Base-by-base conservation (phyloP, 1,140 invertebrate species). In the Atta colombica region DNA sequence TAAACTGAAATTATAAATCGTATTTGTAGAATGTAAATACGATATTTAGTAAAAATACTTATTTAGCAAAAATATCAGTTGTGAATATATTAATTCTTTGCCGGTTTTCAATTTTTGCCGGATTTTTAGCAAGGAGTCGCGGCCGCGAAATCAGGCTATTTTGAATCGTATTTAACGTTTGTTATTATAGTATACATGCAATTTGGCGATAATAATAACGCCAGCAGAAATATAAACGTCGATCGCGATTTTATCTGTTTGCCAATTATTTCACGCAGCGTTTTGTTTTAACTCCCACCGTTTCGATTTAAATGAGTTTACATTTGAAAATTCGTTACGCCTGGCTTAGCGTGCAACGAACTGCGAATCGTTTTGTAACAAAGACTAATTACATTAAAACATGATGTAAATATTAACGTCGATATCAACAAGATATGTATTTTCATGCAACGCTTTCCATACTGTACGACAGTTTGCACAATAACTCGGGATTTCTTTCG, bases 401-500 rank as follows among this genome's bases (percentile, higher is more conserved):
- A 14, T 31, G 8, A 49, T 21, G 28, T 31, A 72, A 60, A 39
- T 55, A n/a, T 49, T 45, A 60, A 45, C n/a, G n/a, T 3, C 3
- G 14, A n/a, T 35, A 68, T 68, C 14, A 28, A 51, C 45, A 25
- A 51, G n/a, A 21, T 12, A n/a, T 61, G 5, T 28, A 45, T 53
- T 61, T 75, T 85, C 28, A 86, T 5, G 7, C 55, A 4, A 10
- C 21, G 8, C 49, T 77, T 1, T 16, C 25, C 18, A 16, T 2
- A 3, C 61, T 7, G 16, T 39, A 16, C 12, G 75, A 45, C 2
- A 77, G 14, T 4, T 85, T 60, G 28, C 21, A 4, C 60, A 87
- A 35, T 21, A 90, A 25, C 0, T 65, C 86, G 0, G 90, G 88
- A 55, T 86, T 81, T 39, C 75, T 89, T 51, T 92, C 90, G 1